phyloP scores from a whole-genome alignment of 2,888 invertebrate genomes.

The Dicycla oo region DNA sequence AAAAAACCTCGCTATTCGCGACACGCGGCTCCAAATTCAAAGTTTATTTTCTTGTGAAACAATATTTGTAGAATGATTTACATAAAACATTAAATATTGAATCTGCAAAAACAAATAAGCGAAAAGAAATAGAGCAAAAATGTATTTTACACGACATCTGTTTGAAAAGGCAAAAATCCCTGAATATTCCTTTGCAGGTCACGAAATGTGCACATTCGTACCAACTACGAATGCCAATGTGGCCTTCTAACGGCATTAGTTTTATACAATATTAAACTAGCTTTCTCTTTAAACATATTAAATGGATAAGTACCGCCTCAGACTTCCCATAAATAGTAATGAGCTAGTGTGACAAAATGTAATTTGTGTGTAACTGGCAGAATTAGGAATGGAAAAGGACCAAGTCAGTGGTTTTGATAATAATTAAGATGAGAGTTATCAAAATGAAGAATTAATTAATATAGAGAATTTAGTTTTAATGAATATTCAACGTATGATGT shows the following conservation, averaged over 20 bases:
- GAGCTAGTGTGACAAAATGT: not conserved
- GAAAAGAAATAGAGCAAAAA: conserved; percentile 44
- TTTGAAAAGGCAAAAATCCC: conserved; percentile 35
- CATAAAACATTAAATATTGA: conserved; percentile 46
- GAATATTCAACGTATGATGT: conserved; percentile 16
- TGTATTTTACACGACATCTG: conserved; percentile 58
- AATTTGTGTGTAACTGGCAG: conserved; percentile 13
- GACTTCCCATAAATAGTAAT: conserved; percentile 16
- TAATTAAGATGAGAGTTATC: too few relatives aligned
- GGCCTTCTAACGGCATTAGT: conserved; percentile 32
- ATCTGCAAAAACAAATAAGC: conserved; percentile 45
- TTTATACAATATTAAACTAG: conserved; percentile 49
- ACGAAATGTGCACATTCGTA: conserved; percentile 52
- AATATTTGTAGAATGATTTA: conserved; percentile 24
- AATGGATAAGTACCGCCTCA: not conserved
- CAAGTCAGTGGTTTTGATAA: conserved; percentile 15
- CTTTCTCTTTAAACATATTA: not conserved
- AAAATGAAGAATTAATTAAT: conserved; percentile 34
- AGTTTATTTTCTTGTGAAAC: not conserved
- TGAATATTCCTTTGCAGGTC: conserved; percentile 53
- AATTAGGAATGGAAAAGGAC: conserved; percentile 15
- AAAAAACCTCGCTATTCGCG: not conserved
- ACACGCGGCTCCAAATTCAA: not conserved
- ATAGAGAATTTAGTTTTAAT: not conserved
- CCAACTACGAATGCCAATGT: conserved; percentile 57